Base-by-base conservation (phyloP, 2,888 invertebrate genomes). In the Philaethria dido region DNA sequence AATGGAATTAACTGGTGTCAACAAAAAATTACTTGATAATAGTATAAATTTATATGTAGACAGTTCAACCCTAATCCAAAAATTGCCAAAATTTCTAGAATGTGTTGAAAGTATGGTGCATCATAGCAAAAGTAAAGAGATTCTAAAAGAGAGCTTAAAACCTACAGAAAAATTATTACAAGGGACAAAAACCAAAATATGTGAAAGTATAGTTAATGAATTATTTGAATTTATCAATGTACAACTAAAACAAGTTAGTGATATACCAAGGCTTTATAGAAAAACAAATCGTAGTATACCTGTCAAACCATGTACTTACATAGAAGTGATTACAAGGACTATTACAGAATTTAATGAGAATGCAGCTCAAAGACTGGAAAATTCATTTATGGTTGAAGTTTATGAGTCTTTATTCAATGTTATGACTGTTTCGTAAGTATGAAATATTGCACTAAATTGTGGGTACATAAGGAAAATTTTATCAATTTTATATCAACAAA, bases 201-300 rank as follows among this genome's bases (percentile, higher is more conserved):
- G 78, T 68, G 85, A 87, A 64, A 87, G 87, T 76, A 87, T 92
- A 74, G 88, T 91, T 2, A 85, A 82, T 65, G 92, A 91, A 77
- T 71, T 92, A 66, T 89, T 78, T 75, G 82, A 84, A 52, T 81
- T 84, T 74, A 86, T 95, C 78, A 90, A 94, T 61, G 84, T 92
- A 25, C 94, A 95, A 74, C 92, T 97, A 74, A 95, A 95, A 72
- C 96, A 96, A 93, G 98, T 99, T 4, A 96, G 95, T 75, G 98
- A 99, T 83, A 97, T 99, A 85, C 99, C 99, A 2, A 94, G 99
- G 71, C 90, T 99, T 65, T 99, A 98, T 84, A 93, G 98, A 64
- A 96, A 98, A 84, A 99, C 99, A 0, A 99, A 99, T 83, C 94
- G 98, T 71, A 98, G 96, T 74, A 93, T 96, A 29, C 98, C 98